These are phyloP conservation scores for Galerucella nymphaeae DNA, from an alignment of 2,888 invertebrate species.

Conservation along the genomic window DNA sequence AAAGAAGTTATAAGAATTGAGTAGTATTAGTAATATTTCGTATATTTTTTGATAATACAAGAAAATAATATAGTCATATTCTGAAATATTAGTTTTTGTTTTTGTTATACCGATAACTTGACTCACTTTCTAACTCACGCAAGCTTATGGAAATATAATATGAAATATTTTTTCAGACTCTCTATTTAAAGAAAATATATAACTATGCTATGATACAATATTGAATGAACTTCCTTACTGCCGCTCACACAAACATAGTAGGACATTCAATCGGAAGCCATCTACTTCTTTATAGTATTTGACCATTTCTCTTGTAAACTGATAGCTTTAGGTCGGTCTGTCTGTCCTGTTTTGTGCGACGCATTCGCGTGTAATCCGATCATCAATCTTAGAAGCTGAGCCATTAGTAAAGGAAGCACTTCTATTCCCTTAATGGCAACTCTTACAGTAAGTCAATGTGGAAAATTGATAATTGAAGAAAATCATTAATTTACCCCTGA, in stretches of 20 bases:
- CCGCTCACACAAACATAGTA: background rate
- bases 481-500: conserved; percentile 53
- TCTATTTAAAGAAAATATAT: background rate
- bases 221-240: background rate
- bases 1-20: too few species aligned
- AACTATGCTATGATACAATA: background rate
- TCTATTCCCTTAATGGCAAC: conserved; percentile 56
- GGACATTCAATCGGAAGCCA: conserved; percentile 15
- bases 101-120: too few species aligned
- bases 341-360: conserved; percentile 48
- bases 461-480: conserved; percentile 57
- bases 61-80: too few species aligned
- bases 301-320: conserved; percentile 42
- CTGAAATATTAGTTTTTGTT: too few species aligned
- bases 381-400: conserved; percentile 59
- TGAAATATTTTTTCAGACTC: too few species aligned
- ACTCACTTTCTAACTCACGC: too few species aligned
- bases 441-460: conserved; percentile 53
- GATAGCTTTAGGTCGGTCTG: conserved; percentile 40
- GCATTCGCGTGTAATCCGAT: conserved; percentile 59
- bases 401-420: conserved; percentile 59
- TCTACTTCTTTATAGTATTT: conserved; percentile 35
- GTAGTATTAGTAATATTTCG: too few species aligned
- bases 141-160: background rate
- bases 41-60: too few species aligned